These are phyloP conservation scores for Archegozetes longisetosus DNA, from an alignment of 1,140 invertebrate genomes.

Conservation along the genomic window DNA sequence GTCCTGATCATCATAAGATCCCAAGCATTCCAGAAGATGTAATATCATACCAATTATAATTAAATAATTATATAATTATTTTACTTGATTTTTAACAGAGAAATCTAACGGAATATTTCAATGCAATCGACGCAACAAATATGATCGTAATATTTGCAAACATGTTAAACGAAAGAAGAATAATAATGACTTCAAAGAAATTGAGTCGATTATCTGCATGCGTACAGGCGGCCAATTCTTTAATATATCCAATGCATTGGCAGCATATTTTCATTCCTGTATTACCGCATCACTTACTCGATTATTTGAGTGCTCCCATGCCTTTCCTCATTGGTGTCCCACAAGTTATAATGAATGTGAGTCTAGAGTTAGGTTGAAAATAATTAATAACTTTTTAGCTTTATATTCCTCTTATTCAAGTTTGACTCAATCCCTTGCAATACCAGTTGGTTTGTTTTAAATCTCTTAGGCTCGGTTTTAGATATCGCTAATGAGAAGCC, in stretches of 20 bases:
- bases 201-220: slow-evolving; percentile 74
- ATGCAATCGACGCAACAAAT: slow-evolving; percentile 70
- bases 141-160: slow-evolving; percentile 90
- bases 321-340: slow-evolving; percentile 88
- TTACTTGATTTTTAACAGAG: slow-evolving; percentile 45
- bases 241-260: slow-evolving; percentile 94
- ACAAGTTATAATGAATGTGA: slow-evolving; percentile 56
- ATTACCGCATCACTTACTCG: slow-evolving; percentile 63
- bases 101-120: slow-evolving; percentile 90
- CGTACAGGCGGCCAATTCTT: slow-evolving; percentile 77
- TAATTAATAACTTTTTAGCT: neutral
- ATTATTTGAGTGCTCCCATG: slow-evolving; percentile 81
- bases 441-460: too few species aligned
- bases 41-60: slow-evolving; percentile 34
- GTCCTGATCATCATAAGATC: slow-evolving; percentile 57
- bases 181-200: slow-evolving; percentile 72
- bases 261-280: slow-evolving; percentile 94
- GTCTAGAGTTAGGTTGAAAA: slow-evolving; percentile 20
- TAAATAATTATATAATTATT: slow-evolving; percentile 12
- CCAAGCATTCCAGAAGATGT: slow-evolving; percentile 90
- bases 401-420: neutral
- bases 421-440: slow-evolving; percentile 11
- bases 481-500: too few species aligned
- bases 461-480: too few species aligned
- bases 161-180: slow-evolving; percentile 75